Conservation (phyloP, 2,113 vertebrate genomes). For the Anoplopoma fimbria region DNA sequence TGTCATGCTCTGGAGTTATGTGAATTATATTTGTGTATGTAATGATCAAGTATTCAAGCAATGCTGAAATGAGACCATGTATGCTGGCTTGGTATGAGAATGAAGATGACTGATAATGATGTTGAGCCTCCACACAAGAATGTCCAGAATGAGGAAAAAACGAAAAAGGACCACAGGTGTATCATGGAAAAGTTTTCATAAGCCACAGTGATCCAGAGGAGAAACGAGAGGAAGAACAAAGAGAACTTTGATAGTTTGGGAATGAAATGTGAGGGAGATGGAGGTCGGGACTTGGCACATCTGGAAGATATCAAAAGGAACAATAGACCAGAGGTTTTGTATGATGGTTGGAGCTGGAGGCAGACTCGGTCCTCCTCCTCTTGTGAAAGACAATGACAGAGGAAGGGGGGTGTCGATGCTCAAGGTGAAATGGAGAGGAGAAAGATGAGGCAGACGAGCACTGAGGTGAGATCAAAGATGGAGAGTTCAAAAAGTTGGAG, state of each 20-base stretch:
- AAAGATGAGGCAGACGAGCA: constrained; percentile 45
- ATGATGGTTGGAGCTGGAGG: constrained; percentile 48
- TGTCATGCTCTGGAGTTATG: background rate
- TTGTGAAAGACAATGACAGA: constrained; percentile 52
- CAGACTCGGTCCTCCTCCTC: constrained; percentile 32
- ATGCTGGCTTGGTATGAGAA: constrained; percentile 2
- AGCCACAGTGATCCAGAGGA: constrained; percentile 6
- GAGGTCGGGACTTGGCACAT: constrained; percentile 44
- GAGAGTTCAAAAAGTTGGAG: constrained; percentile 64
- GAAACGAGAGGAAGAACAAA: constrained; percentile 41
- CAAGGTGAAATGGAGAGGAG: constrained; percentile 64
- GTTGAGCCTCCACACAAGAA: constrained; percentile 23
- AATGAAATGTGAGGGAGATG: constrained; percentile 36
- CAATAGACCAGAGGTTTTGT: constrained; percentile 38
- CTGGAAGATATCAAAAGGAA: constrained; percentile 59
- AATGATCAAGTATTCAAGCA: constrained; percentile 4
- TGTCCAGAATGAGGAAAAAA: constrained; percentile 10
- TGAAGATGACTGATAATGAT: constrained; percentile 15
- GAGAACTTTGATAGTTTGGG: constrained; percentile 29
- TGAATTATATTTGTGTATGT: background rate
- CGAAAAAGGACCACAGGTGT: constrained; percentile 6
- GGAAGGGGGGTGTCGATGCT: constrained; percentile 47
- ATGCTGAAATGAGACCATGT: constrained; percentile 15
- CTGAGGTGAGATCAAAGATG: constrained; percentile 63
- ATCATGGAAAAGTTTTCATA: constrained; percentile 16